A percentile compares a stretch with the other conserved stretches of the same genome.
Evolutionary conservation across 2,888 invertebrate species (phyloP).

Genomic region (Camponotus fellah): DNA sequence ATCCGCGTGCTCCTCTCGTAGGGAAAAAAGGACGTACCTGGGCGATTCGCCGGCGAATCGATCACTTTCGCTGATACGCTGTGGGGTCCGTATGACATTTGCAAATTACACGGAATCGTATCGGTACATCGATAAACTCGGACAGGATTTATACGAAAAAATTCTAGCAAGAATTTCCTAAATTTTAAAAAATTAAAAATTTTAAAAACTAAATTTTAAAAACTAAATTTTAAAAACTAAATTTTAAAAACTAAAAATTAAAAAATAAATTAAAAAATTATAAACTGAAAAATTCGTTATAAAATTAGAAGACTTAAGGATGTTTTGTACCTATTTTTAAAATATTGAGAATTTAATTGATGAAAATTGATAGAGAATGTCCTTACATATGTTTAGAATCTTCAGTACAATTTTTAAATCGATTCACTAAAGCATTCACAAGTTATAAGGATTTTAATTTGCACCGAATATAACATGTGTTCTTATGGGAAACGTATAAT

Average conservation of each 20-base stretch:
- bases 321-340: no score
- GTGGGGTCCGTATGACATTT: neutral
- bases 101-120: constrained; percentile 13
- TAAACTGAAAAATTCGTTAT: neutral
- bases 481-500: no score
- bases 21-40: constrained; percentile 37
- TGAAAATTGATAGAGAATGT: no score
- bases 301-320: no score
- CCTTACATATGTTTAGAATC: no score
- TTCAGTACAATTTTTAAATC: no score
- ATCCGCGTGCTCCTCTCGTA: constrained; percentile 69
- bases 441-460: no score
- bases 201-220: neutral
- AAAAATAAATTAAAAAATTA: neutral
- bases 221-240: no score
- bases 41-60: constrained; percentile 34
- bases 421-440: no score
- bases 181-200: neutral
- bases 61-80: constrained; percentile 23
- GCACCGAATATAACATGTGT: no score
- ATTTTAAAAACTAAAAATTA: neutral
- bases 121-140: neutral
- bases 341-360: no score
- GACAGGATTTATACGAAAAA: neutral
- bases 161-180: neutral